Evolutionary conservation across 2,113 vertebrate genomes (phyloP), one percentile per base, ranked within the genome.

Genomic region (Paracanthobrama guichenoti): DNA sequence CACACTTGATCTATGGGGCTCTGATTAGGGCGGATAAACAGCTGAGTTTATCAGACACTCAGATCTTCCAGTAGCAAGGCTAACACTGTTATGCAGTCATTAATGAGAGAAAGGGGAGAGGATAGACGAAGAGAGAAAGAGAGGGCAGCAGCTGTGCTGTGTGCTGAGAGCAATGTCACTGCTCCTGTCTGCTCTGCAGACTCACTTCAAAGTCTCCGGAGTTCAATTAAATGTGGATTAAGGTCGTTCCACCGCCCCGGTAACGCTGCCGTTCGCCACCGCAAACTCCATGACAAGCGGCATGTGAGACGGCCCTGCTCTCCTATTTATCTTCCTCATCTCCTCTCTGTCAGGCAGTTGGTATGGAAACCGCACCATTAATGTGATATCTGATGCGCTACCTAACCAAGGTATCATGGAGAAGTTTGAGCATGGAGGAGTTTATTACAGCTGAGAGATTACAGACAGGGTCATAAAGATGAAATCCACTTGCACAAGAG

Each of bases 181-280:
- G 80, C 66, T 82, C 66, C 50, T 82, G 80, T 82, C 80, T 82
- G 95, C 91, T 96, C 95, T 80, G 87, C 91, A 90, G 95, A 92
- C 93, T 94, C 95, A 96, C 97, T 98, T 98, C 96, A 97, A 97
- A 98, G 97, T 96, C 97, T 98, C 97, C 94, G 92, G 97, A 97
- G 97, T 97, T 99, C 96, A 99, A 99, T 99, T 98, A 99, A 98
- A 97, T 96, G 94, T 94, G 97, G 98, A 99, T 99, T 98, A 98
- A 94, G 74, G 92, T 91, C 92, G 91, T 90, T 86, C 88, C 91
- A 93, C 93, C 93, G 90, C 89, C 88, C 88, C 93, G 88, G 94
- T 93, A 91, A 93, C 92, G 89, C 92, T 88, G 89, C 84, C 91
- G 93, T 91, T 93, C 91, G 91, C 86, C 91, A 88, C 66, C 46